Base-by-base conservation (phyloP, 2,113 vertebrate genomes). In the Oncorhynchus kisutch region DNA sequence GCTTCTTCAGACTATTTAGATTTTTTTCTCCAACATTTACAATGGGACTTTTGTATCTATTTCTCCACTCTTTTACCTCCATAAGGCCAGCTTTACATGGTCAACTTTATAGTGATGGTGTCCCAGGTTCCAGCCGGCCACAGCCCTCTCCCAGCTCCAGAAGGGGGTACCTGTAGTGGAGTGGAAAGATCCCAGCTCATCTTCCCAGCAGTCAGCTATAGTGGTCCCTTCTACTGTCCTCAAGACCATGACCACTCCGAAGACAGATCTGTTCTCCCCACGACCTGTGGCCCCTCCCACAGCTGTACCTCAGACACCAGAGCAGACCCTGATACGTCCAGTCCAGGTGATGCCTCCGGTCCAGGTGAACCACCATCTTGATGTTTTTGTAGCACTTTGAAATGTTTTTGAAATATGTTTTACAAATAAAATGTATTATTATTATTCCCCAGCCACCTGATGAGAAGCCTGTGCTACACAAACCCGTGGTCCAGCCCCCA, bases 101-200 rank as follows among this genome's bases (percentile, higher is more conserved):
- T 99, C 31, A 97, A 94, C 14, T 88, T 98, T 76, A 97, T 97
- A 16, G 91, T 98, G 18, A 89, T 97, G 93, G 95, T 99, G n/a
- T 93, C 96, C 1, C 96, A 96, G 85, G 87, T 94, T 34, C 78
- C 94, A 0, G 94, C 89, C 48, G 89, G 91, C 68, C 87, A 94
- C 69, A 87, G 81, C 11, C 14, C 51, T 54, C 51, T 54, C 51
- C 16, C 16, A 54, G 29, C 85, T 92, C 89, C 72, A 91, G 54
- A 94, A 93, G 59, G 74, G 49, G 51, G 16, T 54, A 14, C 12
- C 51, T 54, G 51, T 92, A 20, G 67, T 91, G 31, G 93, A 94
- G 22, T 88, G 89, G 59, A 84, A 81, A 66, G 81, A 51, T 76
- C 24, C 34, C 78, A 9, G 59, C n/a, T 11, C 59, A 22, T 9